Evolutionary conservation across 1,140 invertebrate genomes (phyloP).

Genomic region (Dendrolimus punctatus): DNA sequence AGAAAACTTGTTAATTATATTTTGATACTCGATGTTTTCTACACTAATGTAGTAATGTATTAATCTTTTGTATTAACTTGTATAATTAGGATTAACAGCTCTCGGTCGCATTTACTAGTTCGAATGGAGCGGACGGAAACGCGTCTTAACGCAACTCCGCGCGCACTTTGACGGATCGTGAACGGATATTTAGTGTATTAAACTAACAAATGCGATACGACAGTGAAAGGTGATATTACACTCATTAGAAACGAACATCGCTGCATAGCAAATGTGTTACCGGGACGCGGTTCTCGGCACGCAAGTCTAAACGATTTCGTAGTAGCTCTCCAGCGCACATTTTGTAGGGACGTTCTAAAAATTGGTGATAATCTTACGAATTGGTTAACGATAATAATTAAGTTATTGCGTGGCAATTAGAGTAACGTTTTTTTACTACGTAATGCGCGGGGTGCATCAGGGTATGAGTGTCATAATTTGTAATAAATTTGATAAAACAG

Average conservation of each 20-base stretch:
- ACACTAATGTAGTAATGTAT: conserved; percentile 60
- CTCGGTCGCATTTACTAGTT: conserved; percentile 55
- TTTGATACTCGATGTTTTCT: conserved; percentile 71
- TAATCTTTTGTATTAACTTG: conserved; percentile 59
- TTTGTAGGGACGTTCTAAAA: conserved; percentile 8
- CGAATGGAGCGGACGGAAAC: conserved; percentile 12
- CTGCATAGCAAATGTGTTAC: not conserved
- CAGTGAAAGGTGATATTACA: conserved; percentile 34
- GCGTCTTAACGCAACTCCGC: conserved; percentile 1
- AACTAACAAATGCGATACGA: conserved; percentile 38
- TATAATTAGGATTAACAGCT: conserved; percentile 46
- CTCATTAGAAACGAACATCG: conserved; percentile 14
- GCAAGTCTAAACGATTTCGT: too few species aligned
- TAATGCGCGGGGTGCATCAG: conserved; percentile 71
- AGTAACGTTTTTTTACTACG: conserved; percentile 43
- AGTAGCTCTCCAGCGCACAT: too few species aligned
- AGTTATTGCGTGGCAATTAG: conserved; percentile 68
- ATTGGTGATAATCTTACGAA: conserved; percentile 67
- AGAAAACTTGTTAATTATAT: conserved; percentile 66
- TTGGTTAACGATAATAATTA: conserved; percentile 69
- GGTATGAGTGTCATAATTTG: conserved; percentile 72
- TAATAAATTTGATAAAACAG: conserved; percentile 23
- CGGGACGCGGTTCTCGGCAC: too few species aligned
- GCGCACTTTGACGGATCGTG: conserved; percentile 2
- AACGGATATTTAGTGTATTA: conserved; percentile 14